Percentiles rank a stretch among this genome's conserved stretches.
phyloP scores from a whole-genome alignment of 2,113 vertebrate genomes.

The Pimephales promelas region DNA sequence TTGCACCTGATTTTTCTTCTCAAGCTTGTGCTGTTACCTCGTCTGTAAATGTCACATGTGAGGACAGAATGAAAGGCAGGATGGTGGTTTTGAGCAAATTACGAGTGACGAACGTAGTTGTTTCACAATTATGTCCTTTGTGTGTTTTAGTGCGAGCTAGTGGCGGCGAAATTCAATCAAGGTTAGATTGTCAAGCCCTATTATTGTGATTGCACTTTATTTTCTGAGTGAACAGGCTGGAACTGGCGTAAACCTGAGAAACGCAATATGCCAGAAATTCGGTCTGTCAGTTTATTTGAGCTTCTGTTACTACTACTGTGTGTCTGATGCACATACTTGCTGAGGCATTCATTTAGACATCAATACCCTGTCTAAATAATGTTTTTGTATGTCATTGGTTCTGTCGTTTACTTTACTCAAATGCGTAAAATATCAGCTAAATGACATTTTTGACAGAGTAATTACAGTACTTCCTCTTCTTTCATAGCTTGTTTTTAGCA shows the following conservation, averaged over 20 bases:
- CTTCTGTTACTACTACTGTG: neutral
- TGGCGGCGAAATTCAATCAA: slow-evolving; percentile 25
- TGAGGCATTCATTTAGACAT: neutral
- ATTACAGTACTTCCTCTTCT: neutral
- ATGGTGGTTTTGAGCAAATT: slow-evolving; percentile 28
- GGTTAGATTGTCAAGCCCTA: slow-evolving; percentile 26
- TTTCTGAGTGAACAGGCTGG: neutral
- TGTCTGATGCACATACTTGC: neutral
- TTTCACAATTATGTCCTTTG: slow-evolving; percentile 26
- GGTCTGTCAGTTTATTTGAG: neutral
- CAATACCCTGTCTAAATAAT: neutral
- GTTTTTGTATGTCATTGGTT: neutral
- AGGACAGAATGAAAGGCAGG: slow-evolving; percentile 29
- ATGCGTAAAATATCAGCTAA: neutral
- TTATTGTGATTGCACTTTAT: slow-evolving; percentile 34
- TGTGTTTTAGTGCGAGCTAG: slow-evolving; percentile 21
- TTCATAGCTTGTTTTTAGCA: neutral
- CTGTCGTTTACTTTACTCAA: neutral
- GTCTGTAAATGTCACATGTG: slow-evolving; percentile 33
- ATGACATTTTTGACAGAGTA: slow-evolving; percentile 5
- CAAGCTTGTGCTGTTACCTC: neutral
- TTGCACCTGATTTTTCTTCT: slow-evolving; percentile 29
- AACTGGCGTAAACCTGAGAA: slow-evolving; percentile 31
- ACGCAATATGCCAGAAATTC: neutral
- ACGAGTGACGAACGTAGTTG: neutral